Evolutionary conservation across 2,113 vertebrate species (phyloP).

Genomic region (Poeciliopsis retropinna): DNA sequence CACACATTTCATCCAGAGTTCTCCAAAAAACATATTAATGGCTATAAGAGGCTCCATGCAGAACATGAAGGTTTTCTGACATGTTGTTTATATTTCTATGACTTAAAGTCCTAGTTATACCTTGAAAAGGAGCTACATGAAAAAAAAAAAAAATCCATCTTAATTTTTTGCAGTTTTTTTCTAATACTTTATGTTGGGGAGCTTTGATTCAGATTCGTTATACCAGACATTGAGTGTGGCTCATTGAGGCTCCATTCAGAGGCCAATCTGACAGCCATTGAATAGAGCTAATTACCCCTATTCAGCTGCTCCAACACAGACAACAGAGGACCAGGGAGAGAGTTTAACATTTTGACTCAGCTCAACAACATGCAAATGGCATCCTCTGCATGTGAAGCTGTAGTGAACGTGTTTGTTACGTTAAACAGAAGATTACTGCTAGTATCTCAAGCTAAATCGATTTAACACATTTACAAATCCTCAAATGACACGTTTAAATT

Average conservation of each 20-base stretch:
- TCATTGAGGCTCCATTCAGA: slow-evolving; percentile 12
- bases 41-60: neutral
- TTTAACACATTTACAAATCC: neutral
- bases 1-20: neutral
- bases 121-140: neutral
- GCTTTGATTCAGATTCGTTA: neutral
- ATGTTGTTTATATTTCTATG: neutral
- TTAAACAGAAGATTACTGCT: neutral
- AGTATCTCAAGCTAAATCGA: neutral
- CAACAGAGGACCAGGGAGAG: slow-evolving; percentile 7
- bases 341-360: neutral
- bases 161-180: neutral
- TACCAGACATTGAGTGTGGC: slow-evolving; percentile 1
- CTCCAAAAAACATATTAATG: neutral
- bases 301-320: slow-evolving; percentile 17
- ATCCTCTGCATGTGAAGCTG: neutral
- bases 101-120: neutral
- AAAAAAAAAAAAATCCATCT: neutral
- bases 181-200: neutral
- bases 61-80: neutral
- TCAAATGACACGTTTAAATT: neutral
- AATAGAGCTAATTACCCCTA: slow-evolving; percentile 39
- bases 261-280: slow-evolving; percentile 34
- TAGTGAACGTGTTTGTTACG: neutral
- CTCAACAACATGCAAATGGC: slow-evolving; percentile 32